phyloP scores from a whole-genome alignment of 2,888 invertebrate species.

The Chrysolina americana region DNA sequence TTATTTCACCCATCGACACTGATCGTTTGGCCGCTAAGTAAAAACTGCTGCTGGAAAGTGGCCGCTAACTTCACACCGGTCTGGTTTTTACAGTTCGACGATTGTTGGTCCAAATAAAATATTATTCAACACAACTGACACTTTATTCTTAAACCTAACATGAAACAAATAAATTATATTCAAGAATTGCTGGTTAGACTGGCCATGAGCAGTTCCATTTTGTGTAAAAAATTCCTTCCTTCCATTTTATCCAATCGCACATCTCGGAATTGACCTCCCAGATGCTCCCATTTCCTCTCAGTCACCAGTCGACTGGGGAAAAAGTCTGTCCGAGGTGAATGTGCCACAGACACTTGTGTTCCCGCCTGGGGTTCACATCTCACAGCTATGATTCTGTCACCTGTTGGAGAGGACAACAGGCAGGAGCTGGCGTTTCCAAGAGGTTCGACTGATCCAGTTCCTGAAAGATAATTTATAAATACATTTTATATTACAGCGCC shows the following conservation, averaged over 20 bases:
- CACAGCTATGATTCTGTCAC: conserved; percentile 88
- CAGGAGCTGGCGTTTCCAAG: conserved; percentile 94
- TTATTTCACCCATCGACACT: too few relatives aligned
- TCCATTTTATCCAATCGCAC: conserved; percentile 95
- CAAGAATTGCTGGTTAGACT: conserved; percentile 83
- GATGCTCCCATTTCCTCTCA: conserved; percentile 93
- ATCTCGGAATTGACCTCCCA: conserved; percentile 93
- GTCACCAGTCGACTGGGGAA: conserved; percentile 90
- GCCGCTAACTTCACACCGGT: too few relatives aligned
- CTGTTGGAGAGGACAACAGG: conserved; percentile 90
- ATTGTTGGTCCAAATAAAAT: neutral
- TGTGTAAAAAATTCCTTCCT: conserved; percentile 95
- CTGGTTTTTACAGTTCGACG: too few relatives aligned
- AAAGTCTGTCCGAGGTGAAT: conserved; percentile 90
- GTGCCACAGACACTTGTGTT: conserved; percentile 91
- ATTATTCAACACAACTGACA: neutral
- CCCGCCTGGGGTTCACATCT: conserved; percentile 91
- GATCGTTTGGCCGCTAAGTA: too few relatives aligned
- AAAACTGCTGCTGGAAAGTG: too few relatives aligned
- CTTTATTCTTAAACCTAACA: neutral
- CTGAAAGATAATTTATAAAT: conserved; percentile 61
- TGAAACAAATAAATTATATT: conserved; percentile 37
- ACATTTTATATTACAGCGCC: neutral
- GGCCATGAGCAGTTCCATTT: conserved; percentile 97
- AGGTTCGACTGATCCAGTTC: conserved; percentile 87